Evolutionary conservation across 2,797 vertebrate species (phyloP).

Genomic region (Halcyon badia): DNA sequence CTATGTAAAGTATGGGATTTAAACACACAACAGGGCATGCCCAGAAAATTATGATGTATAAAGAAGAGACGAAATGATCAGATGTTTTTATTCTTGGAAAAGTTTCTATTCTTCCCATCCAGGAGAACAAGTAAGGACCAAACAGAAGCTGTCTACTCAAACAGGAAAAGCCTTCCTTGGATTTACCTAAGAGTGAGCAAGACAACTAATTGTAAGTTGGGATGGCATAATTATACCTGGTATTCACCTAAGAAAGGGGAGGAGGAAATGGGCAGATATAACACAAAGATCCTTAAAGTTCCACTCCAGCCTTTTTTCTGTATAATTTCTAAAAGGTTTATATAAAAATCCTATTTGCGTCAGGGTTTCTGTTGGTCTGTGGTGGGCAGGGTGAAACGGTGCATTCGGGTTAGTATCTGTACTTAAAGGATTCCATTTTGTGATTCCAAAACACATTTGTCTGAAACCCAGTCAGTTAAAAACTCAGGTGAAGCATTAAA

Average conservation of each 20-base stretch:
- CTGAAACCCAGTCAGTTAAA: not conserved
- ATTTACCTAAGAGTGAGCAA: not conserved
- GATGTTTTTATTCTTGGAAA: not conserved
- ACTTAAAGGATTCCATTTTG: not conserved
- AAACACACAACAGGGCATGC: not conserved
- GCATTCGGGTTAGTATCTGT: not conserved
- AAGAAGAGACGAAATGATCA: not conserved
- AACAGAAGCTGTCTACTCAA: not conserved
- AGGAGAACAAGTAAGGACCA: not conserved
- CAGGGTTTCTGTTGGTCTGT: not conserved
- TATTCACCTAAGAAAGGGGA: not conserved
- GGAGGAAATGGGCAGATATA: not conserved
- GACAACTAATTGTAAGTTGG: not conserved
- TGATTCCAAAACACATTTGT: not conserved
- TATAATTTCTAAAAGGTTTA: not conserved
- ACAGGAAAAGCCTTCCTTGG: not conserved
- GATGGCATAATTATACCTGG: not conserved
- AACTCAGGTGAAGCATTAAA: not conserved
- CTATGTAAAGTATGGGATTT: not conserved
- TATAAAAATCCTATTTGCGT: not conserved
- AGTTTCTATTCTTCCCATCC: not conserved
- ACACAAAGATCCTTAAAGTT: not conserved
- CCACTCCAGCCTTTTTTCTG: not conserved
- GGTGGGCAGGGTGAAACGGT: not conserved
- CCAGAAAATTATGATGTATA: not conserved